phyloP scores from a whole-genome alignment of 2,113 vertebrate species.

The Aphelocoma coerulescens region DNA sequence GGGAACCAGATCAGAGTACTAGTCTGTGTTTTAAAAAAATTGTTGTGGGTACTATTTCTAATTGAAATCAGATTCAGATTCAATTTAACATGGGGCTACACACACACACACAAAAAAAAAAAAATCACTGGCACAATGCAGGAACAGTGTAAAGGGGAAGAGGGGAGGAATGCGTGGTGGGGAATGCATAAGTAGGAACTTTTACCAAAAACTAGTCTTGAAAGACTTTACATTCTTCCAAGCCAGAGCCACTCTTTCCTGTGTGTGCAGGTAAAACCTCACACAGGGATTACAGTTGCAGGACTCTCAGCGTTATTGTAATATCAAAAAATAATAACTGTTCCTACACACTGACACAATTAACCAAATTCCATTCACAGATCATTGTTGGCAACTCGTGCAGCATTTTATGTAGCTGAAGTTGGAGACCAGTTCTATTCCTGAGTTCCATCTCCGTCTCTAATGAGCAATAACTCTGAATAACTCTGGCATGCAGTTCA shows the following conservation, averaged over 20 bases:
- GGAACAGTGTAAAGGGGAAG: neutral
- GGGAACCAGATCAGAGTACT: neutral
- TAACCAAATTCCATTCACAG: constrained; percentile 39
- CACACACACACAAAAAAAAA: neutral
- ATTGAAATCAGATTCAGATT: constrained; percentile 15
- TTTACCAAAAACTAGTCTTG: neutral
- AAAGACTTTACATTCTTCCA: neutral
- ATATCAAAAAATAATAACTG: neutral
- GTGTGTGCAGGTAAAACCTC: neutral
- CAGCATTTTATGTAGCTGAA: constrained; percentile 23
- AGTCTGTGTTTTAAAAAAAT: neutral
- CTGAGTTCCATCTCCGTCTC: neutral
- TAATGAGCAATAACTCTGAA: constrained; percentile 3
- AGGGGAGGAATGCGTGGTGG: neutral
- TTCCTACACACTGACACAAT: constrained; percentile 42
- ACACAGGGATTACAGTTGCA: neutral
- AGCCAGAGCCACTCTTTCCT: neutral
- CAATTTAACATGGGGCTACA: neutral
- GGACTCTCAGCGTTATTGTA: neutral
- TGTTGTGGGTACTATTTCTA: neutral
- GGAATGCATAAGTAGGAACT: neutral
- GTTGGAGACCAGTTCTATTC: neutral
- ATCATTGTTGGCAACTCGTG: constrained; percentile 8
- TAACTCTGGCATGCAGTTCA: neutral
- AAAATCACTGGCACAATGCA: neutral